Evolutionary conservation across 2,888 invertebrate species (phyloP), one percentile per base, ranked within the genome.

Genomic region (Phorcus lineatus): DNA sequence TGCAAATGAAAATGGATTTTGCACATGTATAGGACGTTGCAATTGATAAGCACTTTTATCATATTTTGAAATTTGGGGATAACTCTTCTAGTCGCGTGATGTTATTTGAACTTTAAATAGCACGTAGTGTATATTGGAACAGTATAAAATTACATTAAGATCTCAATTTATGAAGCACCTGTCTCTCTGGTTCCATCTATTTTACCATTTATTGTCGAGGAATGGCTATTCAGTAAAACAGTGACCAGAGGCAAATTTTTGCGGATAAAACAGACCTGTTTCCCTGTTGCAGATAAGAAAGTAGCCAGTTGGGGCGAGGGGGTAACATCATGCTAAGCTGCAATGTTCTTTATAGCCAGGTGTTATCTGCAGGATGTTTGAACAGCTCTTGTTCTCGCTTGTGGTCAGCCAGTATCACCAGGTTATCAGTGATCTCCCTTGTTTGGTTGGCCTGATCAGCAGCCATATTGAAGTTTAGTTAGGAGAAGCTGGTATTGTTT

Each of bases 401-500:
- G 62, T 62, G 62, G 62, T 62, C 62, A 62, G 62, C 62, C 62
- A 62, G 28, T 62, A 62, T 62, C 28, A 17, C 28, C 13, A 24
- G 24, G 62, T 62, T 62, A 62, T 62, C 62, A 62, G 62, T 62
- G 62, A 62, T 28, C 28, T 62, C 62, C 62, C 62, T 47, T 47
- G 47, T 47, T 47, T 47, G 6, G 47, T 13, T 47, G 47, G 47
- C 62, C 28, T 62, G 62, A 31, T 62, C 24, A 9, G 28, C 28
- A 13, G 24, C 62, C 62, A 62, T 24, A 31, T 24, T 62, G 24
- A 28, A 24, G 62, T 62, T 28, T 57, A 24, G 17, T 57, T 47
- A 47, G 47, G 47, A 13, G 28, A 28, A 0, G 22, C 28, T 62
- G 62, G 24, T 62, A 24, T 62, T 62, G 62, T 62, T 28, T 28